Evolutionary conservation across 2,888 invertebrate genomes (phyloP).

Genomic region (Danaus chrysippus): DNA sequence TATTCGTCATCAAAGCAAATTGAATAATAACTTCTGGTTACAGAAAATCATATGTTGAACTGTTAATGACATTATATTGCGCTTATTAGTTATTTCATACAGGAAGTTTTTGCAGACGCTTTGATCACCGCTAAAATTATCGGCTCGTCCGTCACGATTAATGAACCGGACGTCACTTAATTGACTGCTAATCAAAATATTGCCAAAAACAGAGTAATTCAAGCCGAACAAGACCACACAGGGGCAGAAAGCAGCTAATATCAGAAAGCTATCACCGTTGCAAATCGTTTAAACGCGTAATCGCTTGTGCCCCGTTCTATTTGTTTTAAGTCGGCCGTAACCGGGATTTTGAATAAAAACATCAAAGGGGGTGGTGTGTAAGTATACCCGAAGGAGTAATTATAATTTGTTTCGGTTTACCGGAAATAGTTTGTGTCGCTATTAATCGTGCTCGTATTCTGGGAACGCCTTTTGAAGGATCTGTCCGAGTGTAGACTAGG

Average conservation of each 20-base stretch:
- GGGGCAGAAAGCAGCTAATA: slow-evolving; percentile 60
- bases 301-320: slow-evolving; percentile 72
- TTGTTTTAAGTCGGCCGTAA: slow-evolving; percentile 77
- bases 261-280: slow-evolving; percentile 71
- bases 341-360: slow-evolving; percentile 74
- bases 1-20: neutral
- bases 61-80: neutral
- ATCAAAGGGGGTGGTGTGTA: slow-evolving; percentile 75
- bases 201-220: slow-evolving; percentile 49
- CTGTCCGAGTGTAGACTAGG: slow-evolving; percentile 40
- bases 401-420: slow-evolving; percentile 75
- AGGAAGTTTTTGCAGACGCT: neutral
- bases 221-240: slow-evolving; percentile 63
- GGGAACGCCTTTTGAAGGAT: slow-evolving; percentile 49
- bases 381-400: slow-evolving; percentile 72
- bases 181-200: slow-evolving; percentile 45
- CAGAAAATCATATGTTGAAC: neutral
- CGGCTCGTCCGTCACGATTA: slow-evolving; percentile 42
- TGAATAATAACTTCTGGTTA: too few relatives aligned
- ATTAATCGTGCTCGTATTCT: slow-evolving; percentile 68
- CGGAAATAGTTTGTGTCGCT: slow-evolving; percentile 77
- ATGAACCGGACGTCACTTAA: slow-evolving; percentile 55
- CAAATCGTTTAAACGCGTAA: slow-evolving; percentile 77
- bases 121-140: neutral
- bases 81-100: slow-evolving; percentile 3